Evolutionary conservation across 2,113 vertebrate genomes (phyloP), one percentile per base, ranked within the genome.

Genomic region (Stictonetta naevosa): DNA sequence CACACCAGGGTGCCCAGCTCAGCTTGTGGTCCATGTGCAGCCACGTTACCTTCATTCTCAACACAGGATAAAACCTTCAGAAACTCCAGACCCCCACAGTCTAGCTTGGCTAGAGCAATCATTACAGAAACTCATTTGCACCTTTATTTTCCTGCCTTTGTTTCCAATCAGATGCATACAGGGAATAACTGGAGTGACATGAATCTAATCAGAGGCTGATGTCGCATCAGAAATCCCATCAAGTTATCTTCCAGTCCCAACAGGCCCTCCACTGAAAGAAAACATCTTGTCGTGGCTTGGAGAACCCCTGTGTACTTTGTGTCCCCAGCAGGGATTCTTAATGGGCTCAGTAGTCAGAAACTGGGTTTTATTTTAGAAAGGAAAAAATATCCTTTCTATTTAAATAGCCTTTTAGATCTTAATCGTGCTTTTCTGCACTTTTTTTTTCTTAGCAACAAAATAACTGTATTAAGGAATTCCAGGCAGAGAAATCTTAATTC

Each of bases 121-220:
- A 59, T 58, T 89, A 69, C 23, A 90, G 62, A 83, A 96, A 79
- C 81, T 87, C 40, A 53, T 95, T 86, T 82, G 55, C 81, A 95
- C 75, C 84, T 95, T 64, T 82, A 77, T 77, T 80, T 95, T 86
- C 83, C 55, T 83, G 52, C n/a, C 26, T 95, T 96, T 79, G 53
- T 79, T 95, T 93, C 80, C 86, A 62, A 76, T 79, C 66, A 93
- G 69, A 88, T 58, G 34, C 88, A 88, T 42, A 83, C 14, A 36
- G 80, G 29, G 90, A 94, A 80, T 0, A 2, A 71, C 83, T 31
- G 26, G 79, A 75, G 44, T 62, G 92, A 86, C 77, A 82, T 20
- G 62, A 93, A 97, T 72, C 44, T 96, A 69, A 96, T 94, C 90
- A 93, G 79, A 88, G 62, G 25, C 74, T 83, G 90, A 88, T 50